phyloP scores from a whole-genome alignment of 2,113 vertebrate genomes.

The Phocoena phocoena region DNA sequence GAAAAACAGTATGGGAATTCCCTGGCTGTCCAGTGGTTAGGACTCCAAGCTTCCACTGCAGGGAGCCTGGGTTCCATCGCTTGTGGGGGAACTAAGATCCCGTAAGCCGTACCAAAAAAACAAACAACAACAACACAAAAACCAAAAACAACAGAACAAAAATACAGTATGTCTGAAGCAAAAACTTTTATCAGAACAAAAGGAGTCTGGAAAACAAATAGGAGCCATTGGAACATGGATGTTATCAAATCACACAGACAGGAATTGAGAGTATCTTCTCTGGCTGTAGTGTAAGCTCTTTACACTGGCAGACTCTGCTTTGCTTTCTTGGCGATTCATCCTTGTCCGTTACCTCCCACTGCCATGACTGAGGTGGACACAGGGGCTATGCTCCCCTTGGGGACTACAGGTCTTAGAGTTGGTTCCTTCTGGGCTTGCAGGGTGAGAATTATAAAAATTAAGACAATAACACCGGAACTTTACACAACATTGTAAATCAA shows the following conservation, averaged over 20 bases:
- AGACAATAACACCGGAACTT: neutral
- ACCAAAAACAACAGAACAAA: neutral
- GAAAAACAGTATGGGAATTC: neutral
- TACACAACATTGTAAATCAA: no score
- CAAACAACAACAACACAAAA: no score
- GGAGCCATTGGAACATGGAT: neutral
- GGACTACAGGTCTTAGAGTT: neutral
- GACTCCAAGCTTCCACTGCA: no score
- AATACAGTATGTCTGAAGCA: neutral
- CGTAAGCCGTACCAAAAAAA: no score
- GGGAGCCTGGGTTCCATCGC: no score
- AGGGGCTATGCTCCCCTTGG: neutral
- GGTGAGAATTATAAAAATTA: neutral
- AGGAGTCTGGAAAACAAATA: neutral
- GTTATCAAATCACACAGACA: neutral
- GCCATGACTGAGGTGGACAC: neutral
- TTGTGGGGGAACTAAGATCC: no score
- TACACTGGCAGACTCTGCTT: neutral
- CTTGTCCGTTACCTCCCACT: accelerated
- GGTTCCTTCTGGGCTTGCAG: neutral
- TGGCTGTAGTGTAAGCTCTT: neutral
- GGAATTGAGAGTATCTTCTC: no score
- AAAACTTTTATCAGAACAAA: no score
- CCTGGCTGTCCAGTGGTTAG: no score
- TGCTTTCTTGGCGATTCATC: neutral